Conservation (phyloP, 1,140 invertebrate genomes). For the Drosophila kanapiae region DNA sequence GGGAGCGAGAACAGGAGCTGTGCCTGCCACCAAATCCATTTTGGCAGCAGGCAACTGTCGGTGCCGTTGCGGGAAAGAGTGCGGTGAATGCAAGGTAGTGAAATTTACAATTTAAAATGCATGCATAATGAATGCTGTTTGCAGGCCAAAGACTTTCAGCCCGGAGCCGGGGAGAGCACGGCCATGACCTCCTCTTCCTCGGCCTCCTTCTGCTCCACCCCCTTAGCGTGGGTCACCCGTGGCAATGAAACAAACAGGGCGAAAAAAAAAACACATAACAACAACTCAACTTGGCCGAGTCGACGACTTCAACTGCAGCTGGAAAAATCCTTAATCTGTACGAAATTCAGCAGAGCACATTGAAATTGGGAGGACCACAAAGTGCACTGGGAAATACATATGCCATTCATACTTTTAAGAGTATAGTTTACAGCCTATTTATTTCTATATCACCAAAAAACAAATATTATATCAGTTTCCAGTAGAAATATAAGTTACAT, state of each 20-base stretch:
- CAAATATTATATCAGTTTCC: not conserved
- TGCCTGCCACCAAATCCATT: conserved; percentile 58
- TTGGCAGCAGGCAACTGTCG: conserved; percentile 17
- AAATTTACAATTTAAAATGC: conserved; percentile 81
- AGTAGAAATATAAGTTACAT: no score
- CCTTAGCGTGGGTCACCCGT: not conserved
- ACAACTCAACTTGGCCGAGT: conserved; percentile 42
- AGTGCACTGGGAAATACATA: not conserved
- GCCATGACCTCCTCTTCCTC: conserved; percentile 41
- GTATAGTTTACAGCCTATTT: no score
- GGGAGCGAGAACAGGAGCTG: conserved; percentile 7
- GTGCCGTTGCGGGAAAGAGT: not conserved
- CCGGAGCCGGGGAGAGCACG: conserved; percentile 18
- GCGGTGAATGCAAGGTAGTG: conserved; percentile 35
- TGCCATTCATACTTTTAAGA: no score
- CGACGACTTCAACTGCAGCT: conserved; percentile 30
- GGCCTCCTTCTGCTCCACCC: not conserved
- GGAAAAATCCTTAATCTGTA: conserved; percentile 68
- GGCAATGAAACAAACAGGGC: conserved; percentile 17
- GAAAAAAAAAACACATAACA: conserved; percentile 28
- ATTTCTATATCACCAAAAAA: no score
- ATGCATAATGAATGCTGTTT: conserved; percentile 77
- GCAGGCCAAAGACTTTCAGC: conserved; percentile 58
- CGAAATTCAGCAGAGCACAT: conserved; percentile 42
- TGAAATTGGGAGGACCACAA: conserved; percentile 9